Evolutionary conservation across 2,888 invertebrate genomes (phyloP), one percentile per base, ranked within the genome.

Genomic region (Torymus tubicola): DNA sequence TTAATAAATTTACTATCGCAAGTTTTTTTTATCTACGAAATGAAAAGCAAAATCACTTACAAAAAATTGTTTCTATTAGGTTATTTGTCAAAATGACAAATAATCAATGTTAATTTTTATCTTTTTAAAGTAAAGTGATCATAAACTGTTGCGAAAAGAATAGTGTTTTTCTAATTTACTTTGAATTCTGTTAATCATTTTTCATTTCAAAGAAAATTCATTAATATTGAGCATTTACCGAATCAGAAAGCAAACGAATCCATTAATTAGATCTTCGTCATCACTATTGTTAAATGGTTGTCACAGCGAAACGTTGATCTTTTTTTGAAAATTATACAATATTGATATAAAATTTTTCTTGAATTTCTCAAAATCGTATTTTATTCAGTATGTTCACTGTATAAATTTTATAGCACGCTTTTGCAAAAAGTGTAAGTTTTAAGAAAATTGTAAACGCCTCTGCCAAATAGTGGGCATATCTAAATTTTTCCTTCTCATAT

Each of bases 331-430:
- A 82, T 78, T 76, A 63, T 76, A 75, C 52, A 70, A 65, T 76
- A 72, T 70, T 42, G 31, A 55, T 74, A 64, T 69, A 67, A 72
- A 21, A 18, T 69, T 76, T 68, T 83, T 68, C 42, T 72, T 75
- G 67, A 79, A 81, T 71, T 84, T 69, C 52, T 77, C 81, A 80
- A 80, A 75, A 77, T 74, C 73, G 79, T 82, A 81, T 82, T 84
- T 84, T 83, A 79, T 81, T 82, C 71, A 74, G 50, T 60, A 65
- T 42, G 50, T 69, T 78, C 67, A 67, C 57, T 74, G 67, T 74
- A n/a, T n/a, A n/a, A n/a, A n/a, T n/a, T 78, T 78, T 73, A 78
- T 80, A 82, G 76, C 70, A 84, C 77, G 77, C 78, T 82, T 81
- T 72, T 81, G 81, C 81, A 81, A 78, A 57, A 63, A 21, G 24